Percentiles rank a stretch among this genome's conserved stretches.
Evolutionary conservation across 2,797 vertebrate species (phyloP).

Genomic region (Lophotriccus pileatus): DNA sequence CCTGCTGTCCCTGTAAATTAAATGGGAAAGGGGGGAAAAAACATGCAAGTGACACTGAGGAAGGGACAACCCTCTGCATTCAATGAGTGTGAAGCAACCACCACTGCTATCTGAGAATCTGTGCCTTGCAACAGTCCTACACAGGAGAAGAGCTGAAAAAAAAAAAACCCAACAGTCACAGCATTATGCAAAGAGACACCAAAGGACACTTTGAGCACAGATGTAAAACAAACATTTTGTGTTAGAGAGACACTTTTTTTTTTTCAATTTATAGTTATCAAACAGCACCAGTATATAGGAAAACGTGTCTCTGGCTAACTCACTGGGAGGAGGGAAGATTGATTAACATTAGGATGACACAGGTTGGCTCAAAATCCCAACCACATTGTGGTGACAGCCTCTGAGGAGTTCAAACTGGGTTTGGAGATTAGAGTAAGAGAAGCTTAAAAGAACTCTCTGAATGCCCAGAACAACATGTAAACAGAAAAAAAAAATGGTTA

Average conservation of each 20-base stretch:
- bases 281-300: neutral
- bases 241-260: neutral
- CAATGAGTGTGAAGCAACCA: neutral
- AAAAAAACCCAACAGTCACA: neutral
- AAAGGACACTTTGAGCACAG: neutral
- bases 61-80: neutral
- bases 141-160: neutral
- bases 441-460: conserved; percentile 17
- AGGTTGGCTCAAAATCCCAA: neutral
- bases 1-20: neutral
- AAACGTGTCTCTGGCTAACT: neutral
- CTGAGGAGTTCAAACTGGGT: neutral
- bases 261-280: neutral
- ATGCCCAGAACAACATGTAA: neutral
- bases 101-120: fast-evolving
- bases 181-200: neutral
- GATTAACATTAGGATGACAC: neutral
- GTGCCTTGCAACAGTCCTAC: neutral
- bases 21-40: neutral
- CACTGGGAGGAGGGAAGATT: neutral
- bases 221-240: neutral
- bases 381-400: neutral
- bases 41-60: neutral
- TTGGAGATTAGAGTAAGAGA: neutral
- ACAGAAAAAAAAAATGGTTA: neutral